phyloP scores from a whole-genome alignment of 2,113 vertebrate genomes.

The Sardina pilchardus region DNA sequence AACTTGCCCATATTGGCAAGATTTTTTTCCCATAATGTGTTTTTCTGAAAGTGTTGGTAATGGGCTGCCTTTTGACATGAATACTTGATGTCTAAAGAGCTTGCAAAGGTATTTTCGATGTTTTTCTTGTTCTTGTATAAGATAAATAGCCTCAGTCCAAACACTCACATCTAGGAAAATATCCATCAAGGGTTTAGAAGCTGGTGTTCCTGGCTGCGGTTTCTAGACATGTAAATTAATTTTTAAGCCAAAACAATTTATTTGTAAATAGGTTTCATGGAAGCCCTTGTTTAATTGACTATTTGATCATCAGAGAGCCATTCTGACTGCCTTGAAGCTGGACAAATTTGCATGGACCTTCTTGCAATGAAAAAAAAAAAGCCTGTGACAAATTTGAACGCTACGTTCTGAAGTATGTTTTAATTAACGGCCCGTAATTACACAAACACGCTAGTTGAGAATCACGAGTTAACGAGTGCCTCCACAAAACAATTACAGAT shows the following conservation, averaged over 20 bases:
- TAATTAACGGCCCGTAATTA: conserved; percentile 58
- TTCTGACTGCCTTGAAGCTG: background rate
- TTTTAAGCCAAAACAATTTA: background rate
- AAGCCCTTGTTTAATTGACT: background rate
- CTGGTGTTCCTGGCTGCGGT: background rate
- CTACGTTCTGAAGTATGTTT: conserved; percentile 57
- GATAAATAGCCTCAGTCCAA: background rate
- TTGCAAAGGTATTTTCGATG: conserved; percentile 47
- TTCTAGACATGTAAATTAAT: background rate
- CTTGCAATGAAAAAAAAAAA: background rate
- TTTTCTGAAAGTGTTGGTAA: conserved; percentile 55
- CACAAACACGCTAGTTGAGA: conserved; percentile 22
- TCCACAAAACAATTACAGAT: conserved; percentile 34
- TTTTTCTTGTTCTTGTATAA: conserved; percentile 34
- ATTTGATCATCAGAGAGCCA: background rate
- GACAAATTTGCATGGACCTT: background rate
- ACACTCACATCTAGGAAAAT: background rate
- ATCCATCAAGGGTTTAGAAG: background rate
- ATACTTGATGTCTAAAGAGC: conserved; percentile 39
- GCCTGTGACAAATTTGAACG: conserved; percentile 52
- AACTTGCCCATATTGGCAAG: conserved; percentile 54
- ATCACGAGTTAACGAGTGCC: conserved; percentile 29
- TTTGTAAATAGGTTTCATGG: background rate
- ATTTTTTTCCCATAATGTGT: conserved; percentile 53
- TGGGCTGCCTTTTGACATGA: conserved; percentile 57